These are phyloP conservation scores for Stenodema calcarata DNA, from an alignment of 2,888 invertebrate genomes.

Conservation along the genomic window DNA sequence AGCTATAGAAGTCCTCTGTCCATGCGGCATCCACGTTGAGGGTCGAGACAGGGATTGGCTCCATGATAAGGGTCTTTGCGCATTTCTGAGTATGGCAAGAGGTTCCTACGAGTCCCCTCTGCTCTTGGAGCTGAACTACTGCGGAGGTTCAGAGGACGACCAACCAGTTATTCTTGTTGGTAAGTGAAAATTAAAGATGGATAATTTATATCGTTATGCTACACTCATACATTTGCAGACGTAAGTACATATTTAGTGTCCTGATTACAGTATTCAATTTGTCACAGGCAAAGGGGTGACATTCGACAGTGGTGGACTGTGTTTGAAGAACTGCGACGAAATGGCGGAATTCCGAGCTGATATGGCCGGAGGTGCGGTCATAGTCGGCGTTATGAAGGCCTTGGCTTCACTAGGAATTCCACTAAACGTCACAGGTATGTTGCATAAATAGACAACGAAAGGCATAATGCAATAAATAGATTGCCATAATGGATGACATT, in stretches of 20 bases:
- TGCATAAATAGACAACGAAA: background rate
- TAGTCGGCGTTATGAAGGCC: conserved; percentile 54
- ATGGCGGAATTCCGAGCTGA: conserved; percentile 54
- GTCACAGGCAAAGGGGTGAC: conserved; percentile 67
- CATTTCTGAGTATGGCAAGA: conserved; percentile 63
- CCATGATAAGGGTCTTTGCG: conserved; percentile 69
- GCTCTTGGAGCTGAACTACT: conserved; percentile 71
- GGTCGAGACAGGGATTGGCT: conserved; percentile 71
- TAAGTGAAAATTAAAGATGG: too few species aligned
- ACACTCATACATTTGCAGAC: too few species aligned
- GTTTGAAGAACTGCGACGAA: conserved; percentile 52
- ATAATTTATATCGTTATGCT: too few species aligned
- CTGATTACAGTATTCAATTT: background rate
- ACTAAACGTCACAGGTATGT: conserved; percentile 53
- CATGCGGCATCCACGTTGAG: conserved; percentile 60
- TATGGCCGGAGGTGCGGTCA: conserved; percentile 56
- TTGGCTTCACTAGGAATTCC: conserved; percentile 52
- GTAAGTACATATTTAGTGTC: too few species aligned
- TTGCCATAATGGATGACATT: too few species aligned
- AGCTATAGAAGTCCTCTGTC: conserved; percentile 61
- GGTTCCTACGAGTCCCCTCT: conserved; percentile 73
- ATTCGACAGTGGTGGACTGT: conserved; percentile 63
- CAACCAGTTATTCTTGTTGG: conserved; percentile 72
- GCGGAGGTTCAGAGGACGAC: conserved; percentile 62
- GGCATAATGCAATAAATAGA: background rate